Evolutionary conservation across 2,888 invertebrate species (phyloP), one percentile per base, ranked within the genome.

Genomic region (Agonopterix subpropinquella): DNA sequence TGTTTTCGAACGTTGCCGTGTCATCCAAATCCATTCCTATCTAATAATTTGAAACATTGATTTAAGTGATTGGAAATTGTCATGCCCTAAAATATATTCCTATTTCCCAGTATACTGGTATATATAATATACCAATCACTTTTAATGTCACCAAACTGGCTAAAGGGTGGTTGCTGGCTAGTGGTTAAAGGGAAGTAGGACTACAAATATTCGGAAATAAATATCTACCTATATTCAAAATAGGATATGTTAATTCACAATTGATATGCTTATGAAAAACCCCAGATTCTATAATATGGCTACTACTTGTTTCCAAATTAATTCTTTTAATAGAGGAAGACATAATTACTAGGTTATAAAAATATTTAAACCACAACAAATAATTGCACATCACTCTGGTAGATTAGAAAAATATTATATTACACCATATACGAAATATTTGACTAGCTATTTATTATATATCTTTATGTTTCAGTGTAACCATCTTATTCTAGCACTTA

Each of bases 391-490:
- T 69, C 67, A 70, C 68, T 49, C 68, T 49, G 48, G 28, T 57
- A 60, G 62, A 61, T 77, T 83, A 83, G 82, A 83, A 83, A 84
- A 84, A 82, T 82, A 82, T 76, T 64, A 75, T 28, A 28, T 28
- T 28, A 28, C 7, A 28, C 28, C 28, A 28, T 28, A 28, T 28
- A 28, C 72, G 73, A 67, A 75, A 71, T 77, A 74, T 80, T 77
- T 80, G 60, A 74, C 74, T 83, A 80, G 68, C 73, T 73, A 77
- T 68, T 56, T 13, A 13, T 13, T 13, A 13, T 53, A 55, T 52
- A 58, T 62, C 61, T 63, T 64, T 48, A 51, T 45, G 10, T 59
- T 64, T 63, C 54, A 62, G 59, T 62, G 64, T 62, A n/a, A 66
- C 65, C 69, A 71, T 73, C 74, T 54, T 61, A 54, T 58, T 67